Percentiles rank a stretch among this genome's conserved stretches.
These are phyloP conservation scores for Cliona cf. orientalis DNA, from an alignment of 37 sponge, comb jelly and placozoan genomes.

Conservation along the genomic window DNA sequence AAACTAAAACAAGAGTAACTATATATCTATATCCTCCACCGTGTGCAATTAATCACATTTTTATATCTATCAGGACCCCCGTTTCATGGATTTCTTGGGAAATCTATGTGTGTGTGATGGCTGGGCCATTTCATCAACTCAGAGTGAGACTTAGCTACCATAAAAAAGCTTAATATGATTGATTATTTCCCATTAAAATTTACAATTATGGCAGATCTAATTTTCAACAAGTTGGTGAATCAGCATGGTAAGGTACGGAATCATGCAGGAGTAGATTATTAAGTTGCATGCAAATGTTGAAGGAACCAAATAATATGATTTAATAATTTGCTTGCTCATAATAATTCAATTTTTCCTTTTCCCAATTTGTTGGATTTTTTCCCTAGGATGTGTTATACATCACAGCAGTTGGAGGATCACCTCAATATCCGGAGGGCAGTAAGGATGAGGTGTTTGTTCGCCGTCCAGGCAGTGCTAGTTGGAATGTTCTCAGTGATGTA, in stretches of 20 bases:
- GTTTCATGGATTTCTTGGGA: slow-evolving; percentile 67
- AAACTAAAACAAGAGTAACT: slow-evolving; percentile 16
- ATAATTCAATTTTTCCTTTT: no score
- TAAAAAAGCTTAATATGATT: no score
- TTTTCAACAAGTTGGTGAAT: slow-evolving; percentile 22
- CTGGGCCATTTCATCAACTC: slow-evolving; percentile 54
- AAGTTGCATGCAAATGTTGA: no score
- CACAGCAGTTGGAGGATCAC: slow-evolving; percentile 3
- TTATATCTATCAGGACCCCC: slow-evolving; percentile 52
- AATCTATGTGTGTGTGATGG: slow-evolving; percentile 75
- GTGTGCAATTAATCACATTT: no score
- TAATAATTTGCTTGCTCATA: not conserved
- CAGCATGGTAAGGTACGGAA: slow-evolving; percentile 17
- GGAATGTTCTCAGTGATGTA: slow-evolving; percentile 4
- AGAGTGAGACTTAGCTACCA: slow-evolving; percentile 29
- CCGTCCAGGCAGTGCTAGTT: not conserved
- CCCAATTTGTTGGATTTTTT: no score
- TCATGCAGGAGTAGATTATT: no score
- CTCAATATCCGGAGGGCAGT: not conserved
- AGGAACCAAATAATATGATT: no score
- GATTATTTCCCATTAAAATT: no score
- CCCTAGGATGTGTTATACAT: slow-evolving; percentile 25
- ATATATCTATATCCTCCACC: no score
- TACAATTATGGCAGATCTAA: no score
- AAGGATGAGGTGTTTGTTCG: not conserved